phyloP scores from a whole-genome alignment of 2,888 invertebrate species.

The Campoplex capitator region DNA sequence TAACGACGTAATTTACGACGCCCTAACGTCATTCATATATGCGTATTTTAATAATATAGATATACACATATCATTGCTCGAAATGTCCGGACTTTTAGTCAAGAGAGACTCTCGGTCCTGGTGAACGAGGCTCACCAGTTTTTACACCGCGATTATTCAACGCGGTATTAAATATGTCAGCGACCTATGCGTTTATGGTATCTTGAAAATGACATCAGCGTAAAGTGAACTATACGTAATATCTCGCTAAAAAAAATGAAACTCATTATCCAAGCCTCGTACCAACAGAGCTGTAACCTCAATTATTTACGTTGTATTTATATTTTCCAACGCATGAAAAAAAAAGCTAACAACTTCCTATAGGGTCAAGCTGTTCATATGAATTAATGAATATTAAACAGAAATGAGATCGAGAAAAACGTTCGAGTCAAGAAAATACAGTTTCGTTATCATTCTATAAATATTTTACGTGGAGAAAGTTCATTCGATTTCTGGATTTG shows the following conservation, averaged over 20 bases:
- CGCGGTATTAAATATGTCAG: not conserved
- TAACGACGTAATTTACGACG: conserved; percentile 51
- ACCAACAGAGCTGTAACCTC: not conserved
- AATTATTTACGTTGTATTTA: not conserved
- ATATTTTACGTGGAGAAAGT: too few species aligned
- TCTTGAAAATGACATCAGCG: not conserved
- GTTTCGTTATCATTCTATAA: too few species aligned
- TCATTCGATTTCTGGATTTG: too few species aligned
- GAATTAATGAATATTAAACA: not conserved
- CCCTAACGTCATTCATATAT: conserved; percentile 6
- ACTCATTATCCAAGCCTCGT: not conserved
- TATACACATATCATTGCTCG: not conserved
- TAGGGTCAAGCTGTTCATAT: not conserved
- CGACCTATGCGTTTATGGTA: not conserved
- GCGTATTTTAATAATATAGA: not conserved
- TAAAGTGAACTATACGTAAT: not conserved
- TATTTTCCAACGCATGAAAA: not conserved
- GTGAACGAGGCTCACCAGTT: not conserved
- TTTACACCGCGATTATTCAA: not conserved
- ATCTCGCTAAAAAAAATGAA: not conserved
- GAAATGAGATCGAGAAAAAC: too few species aligned
- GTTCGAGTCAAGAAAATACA: too few species aligned
- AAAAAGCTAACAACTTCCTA: not conserved
- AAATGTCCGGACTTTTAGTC: conserved; percentile 26
- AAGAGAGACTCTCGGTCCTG: not conserved